Percentiles rank a stretch among this genome's conserved stretches.
These are phyloP conservation scores for Thalassarche chlororhynchos DNA, from an alignment of 2,113 vertebrate genomes.

Conservation along the genomic window DNA sequence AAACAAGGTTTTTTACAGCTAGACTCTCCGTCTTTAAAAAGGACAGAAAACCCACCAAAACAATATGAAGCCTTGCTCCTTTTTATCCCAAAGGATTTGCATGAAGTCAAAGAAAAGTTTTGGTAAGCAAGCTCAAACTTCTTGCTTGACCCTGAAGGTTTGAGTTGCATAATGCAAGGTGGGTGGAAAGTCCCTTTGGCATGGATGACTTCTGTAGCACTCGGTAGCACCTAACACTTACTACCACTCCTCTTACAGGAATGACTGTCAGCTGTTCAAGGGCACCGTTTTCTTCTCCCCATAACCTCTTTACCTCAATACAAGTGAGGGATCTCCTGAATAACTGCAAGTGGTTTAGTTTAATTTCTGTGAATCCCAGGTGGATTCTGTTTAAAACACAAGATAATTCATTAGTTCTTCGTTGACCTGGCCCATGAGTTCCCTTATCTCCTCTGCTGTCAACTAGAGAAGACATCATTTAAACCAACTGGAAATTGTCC, in stretches of 20 bases:
- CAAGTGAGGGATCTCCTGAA: neutral
- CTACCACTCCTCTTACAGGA: neutral
- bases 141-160: neutral
- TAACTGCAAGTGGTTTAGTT: neutral
- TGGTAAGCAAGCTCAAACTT: neutral
- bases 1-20: neutral
- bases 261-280: neutral
- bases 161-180: neutral
- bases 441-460: neutral
- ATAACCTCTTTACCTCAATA: neutral
- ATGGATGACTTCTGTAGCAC: neutral
- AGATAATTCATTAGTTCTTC: neutral
- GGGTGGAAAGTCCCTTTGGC: neutral
- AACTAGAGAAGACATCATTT: neutral
- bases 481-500: neutral
- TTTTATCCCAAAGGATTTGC: neutral
- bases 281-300: neutral
- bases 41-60: neutral
- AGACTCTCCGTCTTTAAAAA: neutral
- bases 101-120: neutral
- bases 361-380: constrained; percentile 6
- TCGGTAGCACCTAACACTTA: neutral
- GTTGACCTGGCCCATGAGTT: neutral
- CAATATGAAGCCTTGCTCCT: neutral
- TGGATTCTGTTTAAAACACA: constrained; percentile 19